Percentiles rank a stretch among this genome's conserved stretches.
Conservation (phyloP, 2,797 vertebrate species). For the Cephalopachus bancanus region DNA sequence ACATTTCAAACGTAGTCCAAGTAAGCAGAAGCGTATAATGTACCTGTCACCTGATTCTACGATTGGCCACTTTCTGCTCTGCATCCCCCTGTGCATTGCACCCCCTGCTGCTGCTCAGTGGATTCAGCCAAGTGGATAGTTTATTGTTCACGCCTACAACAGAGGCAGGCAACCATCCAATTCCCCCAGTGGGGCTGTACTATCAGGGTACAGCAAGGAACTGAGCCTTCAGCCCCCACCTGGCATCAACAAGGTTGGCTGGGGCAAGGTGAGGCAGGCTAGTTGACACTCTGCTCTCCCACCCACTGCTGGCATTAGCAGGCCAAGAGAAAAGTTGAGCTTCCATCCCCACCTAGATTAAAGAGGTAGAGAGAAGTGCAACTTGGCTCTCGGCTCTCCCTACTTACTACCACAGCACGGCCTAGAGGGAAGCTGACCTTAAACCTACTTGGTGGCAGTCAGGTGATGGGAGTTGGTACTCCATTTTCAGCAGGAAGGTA, state of each 20-base stretch:
- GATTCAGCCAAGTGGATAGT: not conserved
- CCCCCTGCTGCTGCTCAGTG: not conserved
- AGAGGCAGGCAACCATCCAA: fast-evolving
- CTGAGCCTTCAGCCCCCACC: not conserved
- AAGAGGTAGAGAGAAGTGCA: not conserved
- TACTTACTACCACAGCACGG: not conserved
- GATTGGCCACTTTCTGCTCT: not conserved
- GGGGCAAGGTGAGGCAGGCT: not conserved
- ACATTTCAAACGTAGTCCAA: not conserved
- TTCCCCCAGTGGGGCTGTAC: not conserved
- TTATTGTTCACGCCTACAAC: not conserved
- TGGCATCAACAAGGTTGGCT: too few species aligned
- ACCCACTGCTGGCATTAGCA: not conserved
- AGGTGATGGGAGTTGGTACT: fast-evolving
- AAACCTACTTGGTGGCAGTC: not conserved
- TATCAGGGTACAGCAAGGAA: not conserved
- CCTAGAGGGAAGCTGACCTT: not conserved
- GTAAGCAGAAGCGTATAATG: not conserved
- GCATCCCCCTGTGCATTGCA: too few species aligned
- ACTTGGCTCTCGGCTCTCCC: not conserved
- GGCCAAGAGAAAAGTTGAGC: not conserved
- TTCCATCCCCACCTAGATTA: fast-evolving
- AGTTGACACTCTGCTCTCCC: not conserved
- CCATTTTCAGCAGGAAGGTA: not conserved
- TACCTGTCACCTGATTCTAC: not conserved